These are phyloP conservation scores for Triplophysa dalaica DNA, from an alignment of 2,113 vertebrate genomes.

Conservation along the genomic window DNA sequence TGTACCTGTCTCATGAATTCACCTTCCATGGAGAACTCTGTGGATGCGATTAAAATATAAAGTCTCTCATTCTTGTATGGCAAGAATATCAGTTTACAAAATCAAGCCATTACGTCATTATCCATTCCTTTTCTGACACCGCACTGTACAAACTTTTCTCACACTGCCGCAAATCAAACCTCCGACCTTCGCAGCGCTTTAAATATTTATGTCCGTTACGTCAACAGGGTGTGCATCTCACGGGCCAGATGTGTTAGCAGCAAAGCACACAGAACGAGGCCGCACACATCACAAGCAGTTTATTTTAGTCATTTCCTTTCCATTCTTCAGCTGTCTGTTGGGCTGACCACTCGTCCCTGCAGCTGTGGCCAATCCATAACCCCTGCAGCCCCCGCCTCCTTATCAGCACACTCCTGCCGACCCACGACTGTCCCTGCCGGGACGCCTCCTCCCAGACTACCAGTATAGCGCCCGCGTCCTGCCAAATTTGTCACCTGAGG, in stretches of 20 bases:
- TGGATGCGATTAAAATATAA: too few relatives aligned
- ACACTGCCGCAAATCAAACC: constrained; percentile 50
- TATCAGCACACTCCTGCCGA: constrained; percentile 23
- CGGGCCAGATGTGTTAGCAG: constrained; percentile 62
- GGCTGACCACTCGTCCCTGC: constrained; percentile 56
- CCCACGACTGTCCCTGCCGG: constrained; percentile 16
- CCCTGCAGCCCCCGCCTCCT: constrained; percentile 41
- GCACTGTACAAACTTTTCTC: constrained; percentile 15
- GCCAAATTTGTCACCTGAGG: constrained; percentile 22
- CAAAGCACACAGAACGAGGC: constrained; percentile 39
- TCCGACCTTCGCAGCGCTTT: constrained; percentile 59
- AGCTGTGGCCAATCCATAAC: constrained; percentile 69
- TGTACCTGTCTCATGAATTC: not conserved
- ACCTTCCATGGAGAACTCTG: too few relatives aligned
- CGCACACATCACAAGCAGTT: constrained; percentile 60
- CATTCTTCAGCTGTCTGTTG: constrained; percentile 65
- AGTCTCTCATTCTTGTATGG: too few relatives aligned
- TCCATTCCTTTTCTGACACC: not conserved
- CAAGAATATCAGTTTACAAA: too few relatives aligned
- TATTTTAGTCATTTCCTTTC: constrained; percentile 67
- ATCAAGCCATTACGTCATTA: too few relatives aligned
- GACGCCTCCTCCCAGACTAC: not conserved
- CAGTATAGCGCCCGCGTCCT: not conserved
- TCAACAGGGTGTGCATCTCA: constrained; percentile 57
- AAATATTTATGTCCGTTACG: constrained; percentile 67